Conservation (phyloP, 2,888 invertebrate genomes). For the Amphipoea lucens region DNA sequence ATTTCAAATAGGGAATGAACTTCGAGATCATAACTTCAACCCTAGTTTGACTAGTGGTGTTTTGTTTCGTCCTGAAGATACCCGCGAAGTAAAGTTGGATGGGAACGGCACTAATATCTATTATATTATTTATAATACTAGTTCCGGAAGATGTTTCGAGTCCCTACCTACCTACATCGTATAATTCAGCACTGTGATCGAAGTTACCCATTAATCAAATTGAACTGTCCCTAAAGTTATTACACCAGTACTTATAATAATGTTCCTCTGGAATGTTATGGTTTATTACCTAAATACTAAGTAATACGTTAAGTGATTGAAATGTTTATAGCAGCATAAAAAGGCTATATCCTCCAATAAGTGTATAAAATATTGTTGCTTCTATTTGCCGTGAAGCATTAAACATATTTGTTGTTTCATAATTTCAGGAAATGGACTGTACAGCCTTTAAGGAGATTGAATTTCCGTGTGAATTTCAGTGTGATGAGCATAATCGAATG, state of each 20-base stretch:
- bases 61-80: constrained; percentile 45
- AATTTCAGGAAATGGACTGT: constrained; percentile 9
- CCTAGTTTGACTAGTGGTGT: constrained; percentile 41
- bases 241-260: constrained; percentile 33
- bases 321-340: constrained; percentile 50
- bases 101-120: constrained; percentile 1
- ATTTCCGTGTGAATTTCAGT: not conserved
- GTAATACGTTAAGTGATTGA: constrained; percentile 52
- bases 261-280: constrained; percentile 35
- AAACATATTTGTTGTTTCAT: constrained; percentile 2
- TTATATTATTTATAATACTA: not conserved
- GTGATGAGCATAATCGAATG: not conserved
- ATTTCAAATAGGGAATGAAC: constrained; percentile 19
- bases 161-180: constrained; percentile 3
- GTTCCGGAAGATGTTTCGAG: constrained; percentile 34
- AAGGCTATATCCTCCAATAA: constrained; percentile 16
- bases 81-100: constrained; percentile 29
- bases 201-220: constrained; percentile 65
- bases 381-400: constrained; percentile 13
- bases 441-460: not conserved
- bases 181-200: constrained; percentile 39
- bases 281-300: constrained; percentile 45
- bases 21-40: constrained; percentile 22
- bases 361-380: constrained; percentile 33
- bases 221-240: constrained; percentile 49